A percentile compares a stretch with the other conserved stretches of the same genome.
phyloP scores from a whole-genome alignment of 2,888 invertebrate genomes.

The Pharmacophagus antenor region DNA sequence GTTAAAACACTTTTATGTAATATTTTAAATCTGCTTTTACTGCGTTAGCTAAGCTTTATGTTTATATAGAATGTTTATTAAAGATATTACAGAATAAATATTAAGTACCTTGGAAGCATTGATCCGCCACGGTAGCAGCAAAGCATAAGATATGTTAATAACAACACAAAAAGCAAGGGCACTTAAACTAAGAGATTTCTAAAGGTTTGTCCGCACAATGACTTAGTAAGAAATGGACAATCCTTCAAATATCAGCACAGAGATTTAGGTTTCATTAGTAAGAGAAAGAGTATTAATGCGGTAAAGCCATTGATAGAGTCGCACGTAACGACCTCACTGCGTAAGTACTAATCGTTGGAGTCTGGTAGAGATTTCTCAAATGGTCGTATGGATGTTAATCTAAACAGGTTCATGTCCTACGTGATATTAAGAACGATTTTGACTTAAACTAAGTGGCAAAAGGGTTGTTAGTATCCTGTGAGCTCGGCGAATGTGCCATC shows the following conservation, averaged over 20 bases:
- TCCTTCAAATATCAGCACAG: slow-evolving; percentile 49
- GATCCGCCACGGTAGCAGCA: slow-evolving; percentile 73
- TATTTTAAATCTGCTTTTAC: slow-evolving; percentile 44
- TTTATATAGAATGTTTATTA: slow-evolving; percentile 35
- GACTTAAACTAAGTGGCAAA: slow-evolving; percentile 65
- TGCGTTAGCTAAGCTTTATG: slow-evolving; percentile 66
- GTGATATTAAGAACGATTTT: slow-evolving; percentile 56
- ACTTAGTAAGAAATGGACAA: slow-evolving; percentile 39
- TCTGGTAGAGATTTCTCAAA: slow-evolving; percentile 1
- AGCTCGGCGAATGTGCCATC: slow-evolving; percentile 98
- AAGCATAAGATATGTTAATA: slow-evolving; percentile 75
- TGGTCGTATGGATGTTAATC: slow-evolving; percentile 37
- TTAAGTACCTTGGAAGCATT: slow-evolving; percentile 75
- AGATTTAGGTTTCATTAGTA: slow-evolving; percentile 51
- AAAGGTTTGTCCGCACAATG: slow-evolving; percentile 48
- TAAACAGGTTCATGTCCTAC: slow-evolving; percentile 46
- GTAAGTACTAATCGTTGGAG: slow-evolving; percentile 3
- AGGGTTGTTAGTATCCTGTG: slow-evolving; percentile 92
- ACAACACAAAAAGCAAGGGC: slow-evolving; percentile 72
- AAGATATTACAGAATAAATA: slow-evolving; percentile 53
- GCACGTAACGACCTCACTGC: slow-evolving; percentile 2
- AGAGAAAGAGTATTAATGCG: slow-evolving; percentile 37
- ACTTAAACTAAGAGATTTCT: slow-evolving; percentile 44
- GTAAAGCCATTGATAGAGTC: slow-evolving; percentile 17
- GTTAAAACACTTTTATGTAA: slow-evolving; percentile 16